Conservation (phyloP, 1,140 invertebrate genomes). For the Proctacanthus coquilletti region DNA sequence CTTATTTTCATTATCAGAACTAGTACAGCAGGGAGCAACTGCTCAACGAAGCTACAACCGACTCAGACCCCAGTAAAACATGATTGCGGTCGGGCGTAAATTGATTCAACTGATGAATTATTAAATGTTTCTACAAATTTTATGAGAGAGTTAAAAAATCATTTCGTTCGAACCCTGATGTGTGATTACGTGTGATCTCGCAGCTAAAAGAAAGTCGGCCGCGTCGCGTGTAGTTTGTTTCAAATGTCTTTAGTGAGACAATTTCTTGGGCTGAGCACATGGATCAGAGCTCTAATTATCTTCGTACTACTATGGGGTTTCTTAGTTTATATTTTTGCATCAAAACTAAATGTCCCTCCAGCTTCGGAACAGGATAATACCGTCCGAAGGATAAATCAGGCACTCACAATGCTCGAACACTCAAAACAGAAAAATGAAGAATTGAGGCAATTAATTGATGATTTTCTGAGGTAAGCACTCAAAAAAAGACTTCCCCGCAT, state of each 20-base stretch:
- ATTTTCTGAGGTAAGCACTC: slow-evolving; percentile 21
- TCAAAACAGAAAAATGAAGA: slow-evolving; percentile 26
- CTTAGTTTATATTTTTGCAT: slow-evolving; percentile 26
- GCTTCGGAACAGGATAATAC: slow-evolving; percentile 17
- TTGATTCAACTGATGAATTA: too few relatives aligned
- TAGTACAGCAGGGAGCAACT: too few relatives aligned
- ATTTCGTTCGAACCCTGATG: too few relatives aligned
- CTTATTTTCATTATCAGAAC: too few relatives aligned
- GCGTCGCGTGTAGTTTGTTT: too few relatives aligned
- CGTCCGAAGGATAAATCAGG: slow-evolving; percentile 20
- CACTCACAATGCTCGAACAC: slow-evolving; percentile 21
- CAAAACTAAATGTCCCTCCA: slow-evolving; percentile 17
- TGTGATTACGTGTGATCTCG: too few relatives aligned
- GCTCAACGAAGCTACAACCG: too few relatives aligned
- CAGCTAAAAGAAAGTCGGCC: too few relatives aligned
- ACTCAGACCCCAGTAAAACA: too few relatives aligned
- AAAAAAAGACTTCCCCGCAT: not conserved
- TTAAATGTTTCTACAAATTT: too few relatives aligned
- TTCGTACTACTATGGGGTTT: slow-evolving; percentile 26
- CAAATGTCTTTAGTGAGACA: slow-evolving; percentile 25
- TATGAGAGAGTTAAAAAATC: too few relatives aligned
- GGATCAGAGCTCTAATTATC: slow-evolving; percentile 24
- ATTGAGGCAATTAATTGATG: slow-evolving; percentile 23
- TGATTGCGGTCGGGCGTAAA: too few relatives aligned
- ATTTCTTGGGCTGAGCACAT: slow-evolving; percentile 25